Conservation (phyloP, 2,113 vertebrate species). For the Pteruthius melanotis region DNA sequence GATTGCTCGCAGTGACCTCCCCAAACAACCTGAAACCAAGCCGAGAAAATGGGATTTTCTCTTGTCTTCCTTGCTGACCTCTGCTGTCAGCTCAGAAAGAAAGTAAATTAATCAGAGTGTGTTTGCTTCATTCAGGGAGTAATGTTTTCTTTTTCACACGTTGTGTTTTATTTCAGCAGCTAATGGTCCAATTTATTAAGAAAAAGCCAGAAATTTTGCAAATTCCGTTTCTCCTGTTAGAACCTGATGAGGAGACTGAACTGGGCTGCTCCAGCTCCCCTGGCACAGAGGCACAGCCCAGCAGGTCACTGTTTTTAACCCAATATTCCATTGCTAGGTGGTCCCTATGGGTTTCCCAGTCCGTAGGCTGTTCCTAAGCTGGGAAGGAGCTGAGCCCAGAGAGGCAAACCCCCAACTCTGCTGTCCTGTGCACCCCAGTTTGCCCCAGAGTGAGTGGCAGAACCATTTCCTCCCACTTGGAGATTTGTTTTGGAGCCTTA, state of each 20-base stretch:
- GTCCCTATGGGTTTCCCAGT: neutral
- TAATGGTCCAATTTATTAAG: neutral
- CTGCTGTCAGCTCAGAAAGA: neutral
- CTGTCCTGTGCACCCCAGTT: neutral
- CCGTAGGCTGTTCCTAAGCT: neutral
- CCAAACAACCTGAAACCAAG: neutral
- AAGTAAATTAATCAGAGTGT: neutral
- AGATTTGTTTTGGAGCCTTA: neutral
- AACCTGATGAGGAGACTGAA: neutral
- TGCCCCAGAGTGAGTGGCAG: neutral
- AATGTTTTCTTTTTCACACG: neutral
- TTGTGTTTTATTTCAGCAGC: neutral
- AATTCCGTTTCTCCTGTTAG: accelerated
- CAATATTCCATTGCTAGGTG: neutral
- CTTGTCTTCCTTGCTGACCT: neutral
- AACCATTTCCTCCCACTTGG: neutral
- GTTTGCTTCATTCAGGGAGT: neutral
- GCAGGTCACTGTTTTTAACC: neutral
- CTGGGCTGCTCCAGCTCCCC: neutral
- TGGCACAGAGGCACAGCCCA: neutral
- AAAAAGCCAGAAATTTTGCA: neutral
- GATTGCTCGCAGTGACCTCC: neutral
- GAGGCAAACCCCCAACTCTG: neutral
- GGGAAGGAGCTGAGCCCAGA: neutral
- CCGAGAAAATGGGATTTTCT: constrained; percentile 6